phyloP scores from a whole-genome alignment of 2,888 invertebrate genomes.

The Megastigmus dorsalis region DNA sequence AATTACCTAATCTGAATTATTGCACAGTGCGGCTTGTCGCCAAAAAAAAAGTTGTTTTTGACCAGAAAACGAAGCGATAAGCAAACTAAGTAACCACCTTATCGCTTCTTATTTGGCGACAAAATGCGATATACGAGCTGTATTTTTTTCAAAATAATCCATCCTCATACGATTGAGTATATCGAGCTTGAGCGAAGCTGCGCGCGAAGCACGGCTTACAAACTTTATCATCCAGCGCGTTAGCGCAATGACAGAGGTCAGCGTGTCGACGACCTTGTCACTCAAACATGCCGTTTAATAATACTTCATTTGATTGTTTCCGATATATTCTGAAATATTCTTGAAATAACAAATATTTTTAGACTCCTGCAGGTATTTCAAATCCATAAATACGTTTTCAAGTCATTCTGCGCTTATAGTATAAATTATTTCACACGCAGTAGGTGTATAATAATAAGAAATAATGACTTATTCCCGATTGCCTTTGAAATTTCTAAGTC shows the following conservation, averaged over 20 bases:
- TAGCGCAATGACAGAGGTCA: slow-evolving; percentile 44
- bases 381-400: too few relatives aligned
- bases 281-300: slow-evolving; percentile 37
- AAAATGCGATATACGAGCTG: slow-evolving; percentile 23
- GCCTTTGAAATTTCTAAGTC: neutral
- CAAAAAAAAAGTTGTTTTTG: slow-evolving; percentile 35
- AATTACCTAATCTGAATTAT: slow-evolving; percentile 1
- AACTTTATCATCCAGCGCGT: slow-evolving; percentile 35
- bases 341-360: neutral
- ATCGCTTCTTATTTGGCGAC: slow-evolving; percentile 29
- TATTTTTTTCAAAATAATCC: neutral
- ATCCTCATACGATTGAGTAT: slow-evolving; percentile 13
- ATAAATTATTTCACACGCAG: too few relatives aligned
- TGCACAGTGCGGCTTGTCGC: neutral
- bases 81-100: neutral
- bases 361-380: too few relatives aligned
- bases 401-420: too few relatives aligned
- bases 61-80: neutral
- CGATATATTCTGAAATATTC: neutral
- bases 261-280: slow-evolving; percentile 37
- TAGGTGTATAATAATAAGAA: too few relatives aligned
- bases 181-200: too few relatives aligned
- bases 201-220: neutral
- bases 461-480: slow-evolving; percentile 21
- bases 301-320: slow-evolving; percentile 19